phyloP scores from a whole-genome alignment of 2,888 invertebrate genomes.

The Melikaiella ostensackeni region DNA sequence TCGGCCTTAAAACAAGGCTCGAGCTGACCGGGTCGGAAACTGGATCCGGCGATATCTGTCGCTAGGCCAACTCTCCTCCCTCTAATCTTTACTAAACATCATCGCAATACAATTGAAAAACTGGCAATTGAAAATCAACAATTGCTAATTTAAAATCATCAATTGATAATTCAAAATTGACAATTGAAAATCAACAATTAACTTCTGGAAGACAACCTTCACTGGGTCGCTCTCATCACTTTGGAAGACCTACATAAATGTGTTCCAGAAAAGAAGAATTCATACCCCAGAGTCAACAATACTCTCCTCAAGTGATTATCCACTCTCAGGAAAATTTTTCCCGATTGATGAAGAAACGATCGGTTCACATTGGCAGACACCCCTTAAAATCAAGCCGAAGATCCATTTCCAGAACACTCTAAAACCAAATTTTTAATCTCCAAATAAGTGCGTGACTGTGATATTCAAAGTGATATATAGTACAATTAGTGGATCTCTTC shows the following conservation, averaged over 20 bases:
- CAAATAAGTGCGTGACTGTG: slow-evolving; percentile 19
- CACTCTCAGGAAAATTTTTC: not conserved
- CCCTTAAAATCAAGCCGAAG: not conserved
- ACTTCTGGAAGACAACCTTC: not conserved
- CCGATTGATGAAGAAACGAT: slow-evolving; percentile 20
- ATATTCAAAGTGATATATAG: slow-evolving; percentile 38
- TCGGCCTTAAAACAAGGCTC: slow-evolving; percentile 32
- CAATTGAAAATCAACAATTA: not conserved
- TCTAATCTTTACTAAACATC: not conserved
- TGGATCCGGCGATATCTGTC: slow-evolving; percentile 7
- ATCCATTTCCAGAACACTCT: not conserved
- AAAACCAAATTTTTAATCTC: not conserved
- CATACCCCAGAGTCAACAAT: slow-evolving; percentile 16
- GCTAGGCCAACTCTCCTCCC: not conserved
- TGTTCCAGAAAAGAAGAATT: slow-evolving; percentile 19
- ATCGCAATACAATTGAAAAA: not conserved
- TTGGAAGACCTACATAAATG: slow-evolving; percentile 29
- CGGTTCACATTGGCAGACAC: not conserved
- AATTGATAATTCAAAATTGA: not conserved
- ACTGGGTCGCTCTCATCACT: not conserved
- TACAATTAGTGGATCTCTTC: not conserved
- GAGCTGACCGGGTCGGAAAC: not conserved
- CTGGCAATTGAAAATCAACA: not conserved
- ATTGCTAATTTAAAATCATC: not conserved
- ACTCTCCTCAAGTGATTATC: not conserved